These are phyloP conservation scores for Nomia melanderi DNA, from an alignment of 1,140 invertebrate genomes.

Conservation along the genomic window DNA sequence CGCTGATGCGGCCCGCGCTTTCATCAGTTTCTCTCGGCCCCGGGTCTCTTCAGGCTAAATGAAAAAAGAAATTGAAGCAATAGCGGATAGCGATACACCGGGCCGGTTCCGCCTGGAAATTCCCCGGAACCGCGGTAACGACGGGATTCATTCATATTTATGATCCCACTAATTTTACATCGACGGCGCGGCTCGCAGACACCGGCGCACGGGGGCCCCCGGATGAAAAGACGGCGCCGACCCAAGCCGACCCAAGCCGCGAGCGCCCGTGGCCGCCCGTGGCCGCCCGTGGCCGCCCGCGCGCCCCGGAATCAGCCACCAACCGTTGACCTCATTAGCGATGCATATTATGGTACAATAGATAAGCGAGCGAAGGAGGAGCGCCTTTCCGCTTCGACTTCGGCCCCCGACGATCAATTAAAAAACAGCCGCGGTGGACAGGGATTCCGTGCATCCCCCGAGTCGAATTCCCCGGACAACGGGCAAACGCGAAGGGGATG, in stretches of 20 bases:
- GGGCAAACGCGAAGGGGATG: no score
- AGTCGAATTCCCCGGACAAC: not conserved
- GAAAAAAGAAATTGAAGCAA: constrained; percentile 27
- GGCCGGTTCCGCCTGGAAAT: not conserved
- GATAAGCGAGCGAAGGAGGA: constrained; percentile 28
- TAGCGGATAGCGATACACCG: constrained; percentile 30
- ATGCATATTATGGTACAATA: constrained; percentile 60
- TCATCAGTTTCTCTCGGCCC: constrained; percentile 33
- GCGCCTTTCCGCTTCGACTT: not conserved
- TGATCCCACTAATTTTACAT: constrained; percentile 25
- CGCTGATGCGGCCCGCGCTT: constrained; percentile 38
- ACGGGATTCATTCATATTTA: constrained; percentile 40
- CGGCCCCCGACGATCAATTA: constrained; percentile 21
- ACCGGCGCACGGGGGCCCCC: constrained; percentile 30
- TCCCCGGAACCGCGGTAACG: constrained; percentile 30
- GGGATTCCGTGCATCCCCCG: not conserved
- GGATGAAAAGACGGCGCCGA: constrained; percentile 48
- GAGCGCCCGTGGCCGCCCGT: constrained; percentile 11
- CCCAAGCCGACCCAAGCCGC: no score
- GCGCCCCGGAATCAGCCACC: no score
- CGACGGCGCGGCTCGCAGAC: no score
- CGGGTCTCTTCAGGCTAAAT: not conserved
- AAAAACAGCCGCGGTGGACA: not conserved
- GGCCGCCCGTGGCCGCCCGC: constrained; percentile 14
- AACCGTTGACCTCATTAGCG: constrained; percentile 68